Conservation (phyloP, 2,888 invertebrate genomes). For the Drosophila recens region DNA sequence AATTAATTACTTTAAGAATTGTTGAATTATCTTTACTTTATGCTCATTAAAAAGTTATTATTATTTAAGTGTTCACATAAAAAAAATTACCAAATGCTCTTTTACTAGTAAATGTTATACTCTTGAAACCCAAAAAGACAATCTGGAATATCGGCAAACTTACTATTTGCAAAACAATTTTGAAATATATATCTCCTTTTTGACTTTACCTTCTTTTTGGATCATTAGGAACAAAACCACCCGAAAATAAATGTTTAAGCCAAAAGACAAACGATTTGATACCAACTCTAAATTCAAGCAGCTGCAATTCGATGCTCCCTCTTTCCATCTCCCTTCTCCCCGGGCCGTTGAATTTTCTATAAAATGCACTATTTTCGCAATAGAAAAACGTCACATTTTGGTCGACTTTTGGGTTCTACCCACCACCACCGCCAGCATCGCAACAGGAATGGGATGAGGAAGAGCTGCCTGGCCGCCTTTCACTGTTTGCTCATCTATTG, state of each 20-base stretch:
- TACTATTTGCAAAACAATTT: neutral
- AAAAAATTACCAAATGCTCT: too few relatives aligned
- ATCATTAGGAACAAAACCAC: slow-evolving; percentile 52
- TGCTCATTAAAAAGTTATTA: too few relatives aligned
- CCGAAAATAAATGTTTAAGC: slow-evolving; percentile 30
- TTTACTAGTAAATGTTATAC: too few relatives aligned
- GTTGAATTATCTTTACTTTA: too few relatives aligned
- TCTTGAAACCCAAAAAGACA: neutral
- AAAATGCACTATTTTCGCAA: slow-evolving; percentile 70
- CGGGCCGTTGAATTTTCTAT: slow-evolving; percentile 48
- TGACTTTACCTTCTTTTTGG: slow-evolving; percentile 2
- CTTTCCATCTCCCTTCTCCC: neutral
- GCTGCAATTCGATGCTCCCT: slow-evolving; percentile 62
- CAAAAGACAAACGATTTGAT: slow-evolving; percentile 51
- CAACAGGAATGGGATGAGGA: slow-evolving; percentile 2
- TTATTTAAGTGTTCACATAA: too few relatives aligned
- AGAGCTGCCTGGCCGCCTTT: slow-evolving; percentile 41
- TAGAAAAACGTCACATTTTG: slow-evolving; percentile 78
- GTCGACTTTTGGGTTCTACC: slow-evolving; percentile 55
- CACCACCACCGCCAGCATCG: slow-evolving; percentile 34
- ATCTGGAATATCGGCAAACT: neutral
- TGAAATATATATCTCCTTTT: neutral
- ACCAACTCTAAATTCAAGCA: slow-evolving; percentile 66
- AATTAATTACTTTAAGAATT: neutral
- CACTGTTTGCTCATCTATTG: slow-evolving; percentile 61